Evolutionary conservation across 2,888 invertebrate genomes (phyloP), one percentile per base, ranked within the genome.

Genomic region (Calameuta filiformis): DNA sequence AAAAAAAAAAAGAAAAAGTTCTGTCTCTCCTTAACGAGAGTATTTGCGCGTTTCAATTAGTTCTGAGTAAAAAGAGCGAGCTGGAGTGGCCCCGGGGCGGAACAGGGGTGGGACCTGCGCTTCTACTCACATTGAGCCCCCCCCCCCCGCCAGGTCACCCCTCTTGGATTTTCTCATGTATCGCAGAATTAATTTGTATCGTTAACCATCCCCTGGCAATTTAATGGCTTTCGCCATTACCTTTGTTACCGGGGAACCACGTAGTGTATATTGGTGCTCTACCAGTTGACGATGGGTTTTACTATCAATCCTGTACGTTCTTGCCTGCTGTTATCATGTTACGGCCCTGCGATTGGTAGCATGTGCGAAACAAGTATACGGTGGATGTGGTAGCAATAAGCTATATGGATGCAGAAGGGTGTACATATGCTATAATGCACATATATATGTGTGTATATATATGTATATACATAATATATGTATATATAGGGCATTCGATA

Each of bases 121-220:
- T 56, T 56, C 9, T 23, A 1, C 56, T 56, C 23, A 23, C 56
- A 56, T 23, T 9, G 56, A 56, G 23, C 23, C 23, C 9, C 35
- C 3, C 37, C 11, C 11, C 37, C 3, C 35, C 12, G 1, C 4
- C 23, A n/a, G 23, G 56, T 2, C 9, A 1, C 9, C 15, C 56
- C 56, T 15, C 23, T 56, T 56, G 56, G 80, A 79, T 79, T 79
- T 76, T 77, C 80, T 69, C 77, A 77, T 77, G 81, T 78, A 79
- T 81, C 82, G 75, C 76, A 73, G 81, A 84, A 84, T 84, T 85
- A 84, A 85, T 84, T 84, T 85, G 83, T 82, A 84, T 81, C 78
- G 85, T 83, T 83, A 81, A 77, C 79, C 79, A 83, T 84, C 82
- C 71, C 71, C 33, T 71, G 71, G 71, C 71, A 34, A 71, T 71